phyloP scores from a whole-genome alignment of 2,888 invertebrate species.

The Schizaphis graminum region DNA sequence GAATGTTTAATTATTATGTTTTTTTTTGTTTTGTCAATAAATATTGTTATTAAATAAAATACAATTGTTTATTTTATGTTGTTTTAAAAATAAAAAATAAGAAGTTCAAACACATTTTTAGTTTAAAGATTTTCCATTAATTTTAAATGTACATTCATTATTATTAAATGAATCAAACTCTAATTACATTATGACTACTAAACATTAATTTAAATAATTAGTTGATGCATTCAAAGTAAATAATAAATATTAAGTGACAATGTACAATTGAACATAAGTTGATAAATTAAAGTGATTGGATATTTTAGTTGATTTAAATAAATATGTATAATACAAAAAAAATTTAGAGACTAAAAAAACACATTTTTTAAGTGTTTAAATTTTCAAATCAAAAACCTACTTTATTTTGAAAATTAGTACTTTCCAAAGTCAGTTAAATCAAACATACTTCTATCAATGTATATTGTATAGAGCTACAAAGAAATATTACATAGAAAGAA shows the following conservation, averaged over 20 bases:
- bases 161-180: not conserved
- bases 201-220: not conserved
- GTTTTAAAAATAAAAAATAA: not conserved
- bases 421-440: not conserved
- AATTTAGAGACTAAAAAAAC: not conserved
- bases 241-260: not conserved
- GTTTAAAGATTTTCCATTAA: not conserved
- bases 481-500: not conserved
- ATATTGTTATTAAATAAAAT: constrained; percentile 19
- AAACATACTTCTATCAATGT: not conserved
- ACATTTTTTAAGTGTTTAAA: not conserved
- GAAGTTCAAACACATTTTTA: not conserved
- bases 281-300: not conserved
- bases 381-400: not conserved
- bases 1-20: constrained; percentile 33
- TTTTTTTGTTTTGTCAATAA: constrained; percentile 33
- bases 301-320: not conserved
- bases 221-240: not conserved
- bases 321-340: not conserved
- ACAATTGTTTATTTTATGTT: not conserved
- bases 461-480: not conserved
- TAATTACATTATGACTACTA: not conserved
- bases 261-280: not conserved
- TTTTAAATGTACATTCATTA: not conserved
- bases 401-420: not conserved